These are phyloP conservation scores for Gymnarchus niloticus DNA, from an alignment of 2,113 vertebrate genomes.

Conservation along the genomic window DNA sequence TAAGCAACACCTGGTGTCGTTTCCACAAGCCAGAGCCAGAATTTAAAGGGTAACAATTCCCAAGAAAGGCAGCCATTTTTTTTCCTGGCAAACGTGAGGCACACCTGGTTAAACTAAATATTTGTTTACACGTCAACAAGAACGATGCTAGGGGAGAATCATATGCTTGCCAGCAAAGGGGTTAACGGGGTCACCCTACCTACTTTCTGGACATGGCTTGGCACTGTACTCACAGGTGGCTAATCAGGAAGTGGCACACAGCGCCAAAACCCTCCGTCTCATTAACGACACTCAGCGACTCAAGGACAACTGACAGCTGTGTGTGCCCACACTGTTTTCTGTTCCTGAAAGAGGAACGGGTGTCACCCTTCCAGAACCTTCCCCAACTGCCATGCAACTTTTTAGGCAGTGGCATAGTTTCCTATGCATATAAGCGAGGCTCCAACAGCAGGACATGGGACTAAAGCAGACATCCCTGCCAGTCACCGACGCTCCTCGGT, in stretches of 20 bases:
- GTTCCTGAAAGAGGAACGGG: too few species aligned
- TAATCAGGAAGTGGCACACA: slow-evolving; percentile 4
- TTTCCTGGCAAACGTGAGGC: too few species aligned
- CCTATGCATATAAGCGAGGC: background rate
- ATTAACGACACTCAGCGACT: background rate
- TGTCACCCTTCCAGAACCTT: background rate
- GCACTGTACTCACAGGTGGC: too few species aligned
- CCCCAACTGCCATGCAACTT: background rate
- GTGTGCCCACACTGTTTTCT: too few species aligned
- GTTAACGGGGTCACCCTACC: background rate
- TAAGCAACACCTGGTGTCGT: background rate
- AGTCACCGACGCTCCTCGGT: background rate
- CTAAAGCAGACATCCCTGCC: background rate
- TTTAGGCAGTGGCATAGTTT: background rate
- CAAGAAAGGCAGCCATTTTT: slow-evolving; percentile 4
- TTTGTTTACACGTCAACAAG: background rate
- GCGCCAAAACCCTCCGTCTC: background rate
- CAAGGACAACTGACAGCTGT: background rate
- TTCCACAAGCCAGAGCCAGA: slow-evolving; percentile 14
- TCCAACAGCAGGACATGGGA: too few species aligned
- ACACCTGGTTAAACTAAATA: background rate
- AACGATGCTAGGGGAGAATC: background rate
- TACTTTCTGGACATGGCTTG: background rate
- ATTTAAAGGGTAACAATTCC: slow-evolving; percentile 3
- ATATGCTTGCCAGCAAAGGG: background rate